These are phyloP conservation scores for Vesta saturnalis DNA, from an alignment of 2,888 invertebrate genomes.

Conservation along the genomic window DNA sequence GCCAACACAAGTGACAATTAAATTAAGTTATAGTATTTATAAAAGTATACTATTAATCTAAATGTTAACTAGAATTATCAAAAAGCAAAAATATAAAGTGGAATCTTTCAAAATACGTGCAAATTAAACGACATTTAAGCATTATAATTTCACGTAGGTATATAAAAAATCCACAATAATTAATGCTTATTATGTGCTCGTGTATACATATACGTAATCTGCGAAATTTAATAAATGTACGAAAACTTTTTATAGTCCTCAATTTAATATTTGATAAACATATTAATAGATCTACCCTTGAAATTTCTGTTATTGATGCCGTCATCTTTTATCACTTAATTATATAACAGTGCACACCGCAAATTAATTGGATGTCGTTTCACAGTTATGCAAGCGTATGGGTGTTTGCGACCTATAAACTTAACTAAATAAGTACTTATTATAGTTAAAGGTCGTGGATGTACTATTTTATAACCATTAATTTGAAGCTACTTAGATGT, in stretches of 20 bases:
- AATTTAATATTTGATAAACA: background rate
- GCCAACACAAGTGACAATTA: no score
- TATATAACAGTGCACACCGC: conserved; percentile 38
- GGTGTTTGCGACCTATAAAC: conserved; percentile 35
- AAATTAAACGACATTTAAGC: no score
- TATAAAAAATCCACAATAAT: no score
- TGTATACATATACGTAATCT: no score
- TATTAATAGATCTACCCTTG: background rate
- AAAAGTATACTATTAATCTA: no score
- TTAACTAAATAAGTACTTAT: conserved; percentile 26
- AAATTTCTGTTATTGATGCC: conserved; percentile 17
- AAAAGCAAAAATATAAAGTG: no score
- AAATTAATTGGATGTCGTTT: conserved; percentile 40
- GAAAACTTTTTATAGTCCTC: background rate
- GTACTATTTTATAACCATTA: conserved; percentile 20
- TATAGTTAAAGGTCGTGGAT: conserved; percentile 30
- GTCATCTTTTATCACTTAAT: conserved; percentile 41
- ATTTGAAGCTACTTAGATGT: conserved; percentile 26
- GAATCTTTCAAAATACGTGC: no score
- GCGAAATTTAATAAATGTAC: no score
- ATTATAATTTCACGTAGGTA: no score
- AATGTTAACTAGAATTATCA: no score
- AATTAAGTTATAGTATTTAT: no score
- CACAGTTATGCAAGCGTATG: conserved; percentile 37
- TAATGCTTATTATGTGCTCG: no score